Base-by-base conservation (phyloP, 1,140 invertebrate species). In the Euborellia annulipes region DNA sequence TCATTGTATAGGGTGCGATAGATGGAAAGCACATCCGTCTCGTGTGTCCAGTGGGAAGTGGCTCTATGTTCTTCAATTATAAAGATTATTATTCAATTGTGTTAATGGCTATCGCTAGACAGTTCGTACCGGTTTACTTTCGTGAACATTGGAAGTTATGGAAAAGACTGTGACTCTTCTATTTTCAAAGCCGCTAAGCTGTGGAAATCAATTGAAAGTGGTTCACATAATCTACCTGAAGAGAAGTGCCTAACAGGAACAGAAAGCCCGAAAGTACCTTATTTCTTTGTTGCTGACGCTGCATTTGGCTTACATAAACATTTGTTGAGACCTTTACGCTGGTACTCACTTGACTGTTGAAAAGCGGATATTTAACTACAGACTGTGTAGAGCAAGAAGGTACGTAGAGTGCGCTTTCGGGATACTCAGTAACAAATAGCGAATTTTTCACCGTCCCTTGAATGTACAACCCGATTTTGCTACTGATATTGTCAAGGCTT, bases 361-460 rank as follows among this genome's bases (percentile, higher is more conserved):
- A 13, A 52, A 65, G 51, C 52, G 58, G 38, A 55, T 65, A 8
- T 66, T 60, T 46, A 67, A 69, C 42, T 68, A 66, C 47, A 48
- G 58, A 40, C 51, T 61, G 21, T 55, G 55, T 16, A 43, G 60
- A 16, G 59, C 55, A 4, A 48, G 60, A 45, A 46, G 59, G 18
- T 53, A 49, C 30, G 48, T 57, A 8, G 60, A 62, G 54, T 58
- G 56, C 45, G 44, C 52, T 4, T 47, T 60, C 46, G 55, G 54
- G 9, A 56, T 57, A 16, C 32, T 57, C 16, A 53, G 36, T 17
- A 46, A 50, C 23, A 53, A 53, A 44, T 55, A 51, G 53, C 41
- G 49, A 19, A 53, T 61, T 36, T 53, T 61, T 19, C 55, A 57
- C 38, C 43, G 45, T 7, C 51, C 53, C 17, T 37, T 58, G 27